phyloP scores from a whole-genome alignment of 2,113 vertebrate genomes.

The Larimichthys crocea region DNA sequence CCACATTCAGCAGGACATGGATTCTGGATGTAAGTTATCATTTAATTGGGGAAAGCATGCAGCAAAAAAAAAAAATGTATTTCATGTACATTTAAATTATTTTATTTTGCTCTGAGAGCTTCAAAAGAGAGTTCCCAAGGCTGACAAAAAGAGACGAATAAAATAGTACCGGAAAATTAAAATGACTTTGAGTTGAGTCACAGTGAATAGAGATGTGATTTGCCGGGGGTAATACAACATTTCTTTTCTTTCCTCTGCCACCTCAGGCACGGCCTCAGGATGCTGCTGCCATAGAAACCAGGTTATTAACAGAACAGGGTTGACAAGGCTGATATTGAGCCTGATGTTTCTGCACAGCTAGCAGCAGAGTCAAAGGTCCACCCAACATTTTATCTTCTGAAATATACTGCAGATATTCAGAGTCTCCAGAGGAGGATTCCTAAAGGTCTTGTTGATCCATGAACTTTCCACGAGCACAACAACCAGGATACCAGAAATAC shows the following conservation, averaged over 20 bases:
- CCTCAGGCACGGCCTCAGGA: conserved; percentile 14
- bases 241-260: background rate
- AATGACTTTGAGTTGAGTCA: conserved; percentile 18
- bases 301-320: conserved; percentile 6
- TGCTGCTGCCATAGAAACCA: conserved; percentile 35
- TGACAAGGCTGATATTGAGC: background rate
- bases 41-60: background rate
- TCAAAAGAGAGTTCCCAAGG: background rate
- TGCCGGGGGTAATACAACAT: background rate
- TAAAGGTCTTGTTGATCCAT: background rate
- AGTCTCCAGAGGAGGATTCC: background rate
- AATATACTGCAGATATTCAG: background rate
- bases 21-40: background rate
- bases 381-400: background rate
- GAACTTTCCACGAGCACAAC: background rate
- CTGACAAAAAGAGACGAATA: background rate
- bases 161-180: background rate
- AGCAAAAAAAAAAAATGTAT: background rate
- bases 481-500: background rate
- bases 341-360: background rate
- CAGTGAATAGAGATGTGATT: conserved; percentile 15
- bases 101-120: conserved; percentile 2
- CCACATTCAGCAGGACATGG: background rate
- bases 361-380: background rate
- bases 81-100: background rate